phyloP scores from a whole-genome alignment of 2,888 invertebrate genomes.

The Melikaiella ostensackeni region DNA sequence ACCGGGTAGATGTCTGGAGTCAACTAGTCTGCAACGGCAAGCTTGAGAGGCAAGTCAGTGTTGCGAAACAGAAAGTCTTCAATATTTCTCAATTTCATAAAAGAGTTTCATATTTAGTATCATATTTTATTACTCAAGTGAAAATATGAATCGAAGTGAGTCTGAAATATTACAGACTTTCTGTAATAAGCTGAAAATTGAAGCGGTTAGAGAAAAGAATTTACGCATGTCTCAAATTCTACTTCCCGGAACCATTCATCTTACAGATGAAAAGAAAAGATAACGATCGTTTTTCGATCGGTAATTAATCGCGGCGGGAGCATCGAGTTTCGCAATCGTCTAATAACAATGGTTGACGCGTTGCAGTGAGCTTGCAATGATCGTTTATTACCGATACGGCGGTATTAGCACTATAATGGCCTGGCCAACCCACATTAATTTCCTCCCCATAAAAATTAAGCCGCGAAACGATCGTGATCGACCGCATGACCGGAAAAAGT shows the following conservation, averaged over 20 bases:
- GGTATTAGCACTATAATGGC: constrained; percentile 53
- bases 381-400: constrained; percentile 50
- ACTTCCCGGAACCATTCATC: constrained; percentile 1
- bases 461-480: constrained; percentile 44
- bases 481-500: constrained; percentile 23
- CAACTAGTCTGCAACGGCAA: neutral
- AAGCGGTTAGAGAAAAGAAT: neutral
- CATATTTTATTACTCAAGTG: neutral
- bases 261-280: neutral
- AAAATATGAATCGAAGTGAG: too few species aligned
- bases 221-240: neutral
- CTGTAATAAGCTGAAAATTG: neutral
- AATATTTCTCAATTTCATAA: neutral
- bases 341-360: constrained; percentile 51
- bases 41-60: neutral
- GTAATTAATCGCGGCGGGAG: constrained; percentile 16
- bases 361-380: constrained; percentile 46
- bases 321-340: constrained; percentile 44
- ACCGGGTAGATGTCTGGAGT: neutral
- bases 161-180: neutral
- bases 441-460: constrained; percentile 53
- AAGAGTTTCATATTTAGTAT: neutral
- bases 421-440: constrained; percentile 56
- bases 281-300: constrained; percentile 22
- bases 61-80: neutral